These are phyloP conservation scores for Lepidocyrtoides sp. DNA, from an alignment of 2,888 invertebrate species.

Conservation along the genomic window DNA sequence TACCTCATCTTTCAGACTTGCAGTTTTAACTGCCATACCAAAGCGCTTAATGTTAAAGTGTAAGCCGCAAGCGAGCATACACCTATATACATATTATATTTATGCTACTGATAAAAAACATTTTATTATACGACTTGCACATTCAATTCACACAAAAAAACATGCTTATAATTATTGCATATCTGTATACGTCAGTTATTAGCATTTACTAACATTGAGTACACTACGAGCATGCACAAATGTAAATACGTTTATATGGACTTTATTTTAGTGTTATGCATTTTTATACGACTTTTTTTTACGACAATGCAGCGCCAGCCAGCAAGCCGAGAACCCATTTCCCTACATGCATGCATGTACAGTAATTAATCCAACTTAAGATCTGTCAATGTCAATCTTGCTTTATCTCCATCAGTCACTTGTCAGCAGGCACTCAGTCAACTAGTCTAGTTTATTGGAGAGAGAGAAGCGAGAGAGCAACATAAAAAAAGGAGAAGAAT, in stretches of 20 bases:
- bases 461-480: neutral
- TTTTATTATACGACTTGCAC: neutral
- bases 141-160: too few relatives aligned
- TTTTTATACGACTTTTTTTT: conserved; percentile 1
- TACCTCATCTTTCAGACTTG: neutral
- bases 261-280: conserved; percentile 12
- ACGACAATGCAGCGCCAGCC: too few relatives aligned
- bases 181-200: too few relatives aligned
- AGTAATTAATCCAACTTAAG: conserved; percentile 75
- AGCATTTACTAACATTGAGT: too few relatives aligned
- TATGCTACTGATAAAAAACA: too few relatives aligned
- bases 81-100: neutral
- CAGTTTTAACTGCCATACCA: too few relatives aligned
- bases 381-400: conserved; percentile 76
- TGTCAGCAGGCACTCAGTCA: conserved; percentile 61
- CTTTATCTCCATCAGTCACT: conserved; percentile 74
- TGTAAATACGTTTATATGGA: neutral
- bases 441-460: neutral
- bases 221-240: too few relatives aligned
- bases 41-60: too few relatives aligned
- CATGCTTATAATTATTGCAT: neutral
- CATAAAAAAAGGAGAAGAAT: conserved; percentile 36
- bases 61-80: too few relatives aligned
- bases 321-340: neutral
- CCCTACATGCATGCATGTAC: neutral